These are phyloP conservation scores for human (Homo sapiens) DNA, from an alignment of 2,113 vertebrate genomes.

Conservation along the genomic window GRCh38 chr1:19022501-19023000, in stretches of 20 bases:
- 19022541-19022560: too few species aligned
- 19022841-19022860: background rate
- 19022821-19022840: background rate
- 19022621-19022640: too few species aligned
- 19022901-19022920: background rate
- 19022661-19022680: too few species aligned
- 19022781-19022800: background rate
- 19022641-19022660: too few species aligned
- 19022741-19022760: too few species aligned
- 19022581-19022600: too few species aligned
- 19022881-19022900: background rate
- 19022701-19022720: too few species aligned
- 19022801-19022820: background rate
- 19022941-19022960: background rate
- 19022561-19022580: too few species aligned
- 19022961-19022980: background rate
- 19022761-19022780: too few species aligned
- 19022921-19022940: background rate
- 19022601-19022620: too few species aligned
- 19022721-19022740: too few species aligned
- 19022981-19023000: background rate
- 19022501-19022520: background rate
- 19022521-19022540: fast-evolving
- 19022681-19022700: too few species aligned
- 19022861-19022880: background rate